A percentile compares a stretch with the other conserved stretches of the same genome.
These are phyloP conservation scores for Octodon degus DNA, from an alignment of 2,113 vertebrate species.

Conservation along the genomic window DNA sequence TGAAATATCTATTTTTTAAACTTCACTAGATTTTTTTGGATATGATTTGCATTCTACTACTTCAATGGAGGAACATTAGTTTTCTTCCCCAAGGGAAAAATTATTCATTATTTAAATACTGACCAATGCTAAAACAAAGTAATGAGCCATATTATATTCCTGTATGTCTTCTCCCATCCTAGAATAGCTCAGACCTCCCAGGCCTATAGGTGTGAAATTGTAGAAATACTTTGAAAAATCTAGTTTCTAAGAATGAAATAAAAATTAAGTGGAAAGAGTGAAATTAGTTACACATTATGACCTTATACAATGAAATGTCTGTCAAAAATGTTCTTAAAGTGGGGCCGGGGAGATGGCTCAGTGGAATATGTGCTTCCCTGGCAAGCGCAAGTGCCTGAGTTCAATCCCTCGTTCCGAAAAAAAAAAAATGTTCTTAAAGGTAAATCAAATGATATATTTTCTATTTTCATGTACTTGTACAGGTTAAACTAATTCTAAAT, in stretches of 20 bases:
- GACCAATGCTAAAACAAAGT: slow-evolving; percentile 31
- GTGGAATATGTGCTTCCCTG: too few species aligned
- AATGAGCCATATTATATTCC: neutral
- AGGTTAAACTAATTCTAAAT: slow-evolving; percentile 14
- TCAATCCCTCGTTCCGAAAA: too few species aligned
- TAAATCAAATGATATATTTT: neutral
- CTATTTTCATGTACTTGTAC: slow-evolving; percentile 5
- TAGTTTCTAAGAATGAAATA: slow-evolving; percentile 32
- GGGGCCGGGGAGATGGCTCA: too few species aligned
- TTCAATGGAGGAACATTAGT: neutral
- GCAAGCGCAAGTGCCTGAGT: too few species aligned
- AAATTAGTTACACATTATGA: slow-evolving; percentile 17
- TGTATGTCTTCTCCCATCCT: neutral
- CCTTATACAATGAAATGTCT: neutral
- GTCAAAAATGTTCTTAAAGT: slow-evolving; percentile 55
- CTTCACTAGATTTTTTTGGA: neutral
- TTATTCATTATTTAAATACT: slow-evolving; percentile 4
- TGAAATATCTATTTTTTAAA: neutral
- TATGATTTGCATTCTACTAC: neutral
- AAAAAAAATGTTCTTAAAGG: slow-evolving; percentile 61
- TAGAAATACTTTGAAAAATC: slow-evolving; percentile 31
- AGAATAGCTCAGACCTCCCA: neutral
- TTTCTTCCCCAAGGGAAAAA: neutral
- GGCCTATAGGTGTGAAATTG: neutral
- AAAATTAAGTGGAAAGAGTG: slow-evolving; percentile 9